Percentiles rank a stretch among this genome's conserved stretches.
phyloP scores from a whole-genome alignment of 2,113 vertebrate species.

The Melanostigma gelatinosum region DNA sequence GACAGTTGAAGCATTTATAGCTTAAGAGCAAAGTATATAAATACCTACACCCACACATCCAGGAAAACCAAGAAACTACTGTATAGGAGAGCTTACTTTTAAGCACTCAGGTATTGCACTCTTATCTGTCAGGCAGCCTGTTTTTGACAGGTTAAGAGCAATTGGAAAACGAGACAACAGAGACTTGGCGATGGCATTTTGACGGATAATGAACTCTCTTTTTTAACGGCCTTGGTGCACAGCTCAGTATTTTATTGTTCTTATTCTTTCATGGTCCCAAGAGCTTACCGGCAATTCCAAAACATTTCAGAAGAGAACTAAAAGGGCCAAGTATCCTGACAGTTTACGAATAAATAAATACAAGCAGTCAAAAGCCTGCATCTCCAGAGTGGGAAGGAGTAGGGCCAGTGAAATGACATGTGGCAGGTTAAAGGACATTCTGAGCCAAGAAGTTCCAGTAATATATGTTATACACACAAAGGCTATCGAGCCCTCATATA shows the following conservation, averaged over 20 bases:
- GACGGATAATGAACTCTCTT: conserved; percentile 48
- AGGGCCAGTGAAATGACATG: background rate
- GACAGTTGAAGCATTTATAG: conserved; percentile 2
- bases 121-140: conserved; percentile 22
- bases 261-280: conserved; percentile 22
- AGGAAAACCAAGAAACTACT: conserved; percentile 2
- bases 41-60: background rate
- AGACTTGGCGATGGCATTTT: conserved; percentile 24
- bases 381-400: background rate
- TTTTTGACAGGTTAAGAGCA: conserved; percentile 49
- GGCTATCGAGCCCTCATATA: too few relatives aligned
- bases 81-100: background rate
- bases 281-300: conserved; percentile 33
- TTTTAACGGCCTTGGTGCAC: conserved; percentile 40
- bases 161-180: conserved; percentile 30
- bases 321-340: conserved; percentile 8
- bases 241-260: conserved; percentile 16
- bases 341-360: background rate
- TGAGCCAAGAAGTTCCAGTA: background rate
- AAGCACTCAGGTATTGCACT: conserved; percentile 3
- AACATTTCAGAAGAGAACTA: background rate
- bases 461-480: background rate
- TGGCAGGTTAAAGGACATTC: background rate
- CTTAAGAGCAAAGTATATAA: conserved; percentile 14
- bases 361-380: background rate